A percentile compares a stretch with the other conserved stretches of the same genome.
Conservation (phyloP, 1,140 invertebrate genomes). For the Chironomus tepperi region DNA sequence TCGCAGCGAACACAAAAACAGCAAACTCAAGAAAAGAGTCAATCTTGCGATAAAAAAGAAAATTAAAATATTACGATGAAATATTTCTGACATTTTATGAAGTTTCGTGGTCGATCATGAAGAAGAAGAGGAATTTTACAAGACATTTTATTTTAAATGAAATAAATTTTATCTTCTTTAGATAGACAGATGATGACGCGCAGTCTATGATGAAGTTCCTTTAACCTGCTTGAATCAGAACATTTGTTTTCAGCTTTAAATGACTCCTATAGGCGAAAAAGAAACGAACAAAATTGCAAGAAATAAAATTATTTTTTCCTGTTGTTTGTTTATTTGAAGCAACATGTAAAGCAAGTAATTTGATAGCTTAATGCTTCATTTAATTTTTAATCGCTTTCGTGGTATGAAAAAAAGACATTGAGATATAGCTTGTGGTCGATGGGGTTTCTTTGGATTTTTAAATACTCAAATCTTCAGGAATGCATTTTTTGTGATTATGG, state of each 20-base stretch:
- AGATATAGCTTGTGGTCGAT: not conserved
- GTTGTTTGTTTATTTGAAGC: not conserved
- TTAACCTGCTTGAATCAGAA: not conserved
- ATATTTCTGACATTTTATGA: slow-evolving; percentile 23
- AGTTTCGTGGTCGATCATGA: not conserved
- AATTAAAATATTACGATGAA: slow-evolving; percentile 22
- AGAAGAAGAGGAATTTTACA: not conserved
- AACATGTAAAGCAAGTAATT: slow-evolving; percentile 9
- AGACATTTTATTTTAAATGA: not conserved
- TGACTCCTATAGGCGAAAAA: not conserved
- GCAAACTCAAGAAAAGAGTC: too few species aligned
- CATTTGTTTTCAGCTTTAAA: too few species aligned
- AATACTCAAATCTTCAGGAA: not conserved
- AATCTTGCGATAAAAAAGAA: not conserved
- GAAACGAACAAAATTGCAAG: not conserved
- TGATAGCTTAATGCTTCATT: slow-evolving; percentile 21
- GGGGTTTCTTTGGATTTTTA: not conserved
- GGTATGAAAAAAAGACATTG: not conserved
- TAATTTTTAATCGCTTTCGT: slow-evolving; percentile 15
- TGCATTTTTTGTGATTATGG: too few species aligned
- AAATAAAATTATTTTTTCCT: not conserved
- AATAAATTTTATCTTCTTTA: slow-evolving; percentile 19
- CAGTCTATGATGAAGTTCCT: not conserved
- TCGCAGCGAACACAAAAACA: too few species aligned
- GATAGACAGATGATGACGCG: not conserved